These are phyloP conservation scores for Cossypha caffra DNA, from an alignment of 2,797 vertebrate species.

Conservation along the genomic window DNA sequence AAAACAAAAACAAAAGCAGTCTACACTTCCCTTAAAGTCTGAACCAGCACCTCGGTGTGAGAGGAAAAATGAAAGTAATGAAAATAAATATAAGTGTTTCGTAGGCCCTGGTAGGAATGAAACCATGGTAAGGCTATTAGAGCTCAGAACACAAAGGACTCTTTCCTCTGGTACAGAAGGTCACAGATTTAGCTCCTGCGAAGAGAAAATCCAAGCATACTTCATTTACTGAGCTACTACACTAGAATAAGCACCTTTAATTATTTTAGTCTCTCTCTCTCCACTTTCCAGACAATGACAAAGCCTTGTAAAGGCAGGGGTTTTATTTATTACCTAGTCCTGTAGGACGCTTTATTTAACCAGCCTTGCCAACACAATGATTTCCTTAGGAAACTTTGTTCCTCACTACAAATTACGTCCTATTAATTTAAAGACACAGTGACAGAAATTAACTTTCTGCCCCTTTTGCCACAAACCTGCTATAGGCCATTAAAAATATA, in stretches of 20 bases:
- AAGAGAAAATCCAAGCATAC: conserved; percentile 47
- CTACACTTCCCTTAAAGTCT: not conserved
- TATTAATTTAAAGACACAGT: conserved; percentile 10
- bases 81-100: conserved; percentile 20
- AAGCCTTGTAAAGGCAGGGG: not conserved
- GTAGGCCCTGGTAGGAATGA: not conserved
- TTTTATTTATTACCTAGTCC: conserved; percentile 45
- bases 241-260: conserved; percentile 53
- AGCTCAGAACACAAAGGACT: conserved; percentile 21
- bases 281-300: conserved; percentile 38
- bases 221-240: not conserved
- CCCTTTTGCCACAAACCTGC: not conserved
- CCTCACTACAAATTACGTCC: not conserved
- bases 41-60: rapidly evolving
- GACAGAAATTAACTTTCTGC: conserved; percentile 32
- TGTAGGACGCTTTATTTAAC: conserved; percentile 15
- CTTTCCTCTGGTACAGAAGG: conserved; percentile 22
- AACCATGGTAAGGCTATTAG: not conserved
- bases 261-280: conserved; percentile 42
- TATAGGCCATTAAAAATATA: not conserved
- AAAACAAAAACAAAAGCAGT: not conserved
- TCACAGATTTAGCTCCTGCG: not conserved
- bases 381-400: conserved; percentile 33
- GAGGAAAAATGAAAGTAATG: not conserved
- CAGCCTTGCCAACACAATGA: conserved; percentile 32